Conservation (phyloP, 2,113 vertebrate genomes). For the Ovibos moschatus region DNA sequence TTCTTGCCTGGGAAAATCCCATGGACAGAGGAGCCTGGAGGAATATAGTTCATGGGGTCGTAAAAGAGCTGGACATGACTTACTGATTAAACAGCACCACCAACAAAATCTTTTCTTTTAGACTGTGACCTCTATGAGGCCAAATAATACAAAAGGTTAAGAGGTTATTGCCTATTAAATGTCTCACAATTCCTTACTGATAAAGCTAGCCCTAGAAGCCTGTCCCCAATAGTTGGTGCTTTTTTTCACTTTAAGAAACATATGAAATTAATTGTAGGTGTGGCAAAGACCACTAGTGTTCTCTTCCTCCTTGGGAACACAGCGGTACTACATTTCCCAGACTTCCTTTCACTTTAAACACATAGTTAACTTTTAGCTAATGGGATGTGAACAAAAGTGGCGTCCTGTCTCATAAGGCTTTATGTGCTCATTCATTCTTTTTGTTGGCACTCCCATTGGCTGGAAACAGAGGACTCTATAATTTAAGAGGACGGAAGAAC, state of each 20-base stretch:
- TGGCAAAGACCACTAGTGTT: not conserved
- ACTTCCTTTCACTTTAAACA: not conserved
- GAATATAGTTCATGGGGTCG: not conserved
- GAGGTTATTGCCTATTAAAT: not conserved
- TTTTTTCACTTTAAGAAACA: not conserved
- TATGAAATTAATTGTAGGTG: not conserved
- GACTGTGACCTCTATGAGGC: not conserved
- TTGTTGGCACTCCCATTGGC: not conserved
- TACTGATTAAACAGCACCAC: not conserved
- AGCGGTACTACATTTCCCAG: not conserved
- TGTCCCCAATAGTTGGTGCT: not conserved
- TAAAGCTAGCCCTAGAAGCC: not conserved
- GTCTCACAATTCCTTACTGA: not conserved
- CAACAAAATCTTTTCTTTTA: not conserved
- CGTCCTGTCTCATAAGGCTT: not conserved
- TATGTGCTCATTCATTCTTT: not conserved
- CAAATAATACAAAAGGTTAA: not conserved
- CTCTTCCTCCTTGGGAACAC: not conserved
- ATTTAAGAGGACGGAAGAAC: not conserved
- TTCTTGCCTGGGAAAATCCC: not conserved
- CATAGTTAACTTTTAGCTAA: not conserved
- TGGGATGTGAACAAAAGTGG: not conserved
- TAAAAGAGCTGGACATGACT: not conserved
- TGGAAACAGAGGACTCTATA: not conserved
- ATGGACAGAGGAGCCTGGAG: not conserved